These are phyloP conservation scores for Papilio dardanus DNA, from an alignment of 1,140 invertebrate genomes.

Conservation along the genomic window DNA sequence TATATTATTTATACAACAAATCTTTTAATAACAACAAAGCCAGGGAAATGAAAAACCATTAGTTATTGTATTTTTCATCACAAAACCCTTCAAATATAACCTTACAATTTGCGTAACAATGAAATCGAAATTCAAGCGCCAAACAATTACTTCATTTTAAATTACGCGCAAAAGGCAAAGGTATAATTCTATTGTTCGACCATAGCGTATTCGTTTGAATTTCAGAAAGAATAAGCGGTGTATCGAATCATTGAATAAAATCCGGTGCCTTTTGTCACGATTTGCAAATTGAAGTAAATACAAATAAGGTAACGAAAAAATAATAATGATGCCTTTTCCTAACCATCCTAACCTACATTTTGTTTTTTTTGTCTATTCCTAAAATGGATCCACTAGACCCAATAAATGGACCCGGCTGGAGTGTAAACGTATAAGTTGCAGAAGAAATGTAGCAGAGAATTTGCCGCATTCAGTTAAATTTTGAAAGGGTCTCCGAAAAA, in stretches of 20 bases:
- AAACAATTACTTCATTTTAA: slow-evolving; percentile 19
- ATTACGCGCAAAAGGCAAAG: slow-evolving; percentile 45
- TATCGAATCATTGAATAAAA: slow-evolving; percentile 63
- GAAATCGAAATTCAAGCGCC: slow-evolving; percentile 10
- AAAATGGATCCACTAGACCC: too few species aligned
- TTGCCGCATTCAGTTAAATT: too few species aligned
- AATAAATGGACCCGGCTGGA: too few species aligned
- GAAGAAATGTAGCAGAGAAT: not conserved
- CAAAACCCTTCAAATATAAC: not conserved
- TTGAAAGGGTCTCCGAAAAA: too few species aligned
- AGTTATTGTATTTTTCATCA: not conserved
- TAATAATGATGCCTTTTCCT: not conserved
- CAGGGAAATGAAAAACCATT: too few species aligned
- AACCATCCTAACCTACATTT: not conserved
- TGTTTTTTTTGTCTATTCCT: too few species aligned
- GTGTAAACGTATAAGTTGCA: too few species aligned
- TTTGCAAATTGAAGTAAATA: not conserved
- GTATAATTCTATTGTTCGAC: slow-evolving; percentile 72
- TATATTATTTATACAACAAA: too few species aligned
- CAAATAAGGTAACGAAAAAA: not conserved
- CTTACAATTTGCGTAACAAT: not conserved
- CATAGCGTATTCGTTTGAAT: slow-evolving; percentile 45
- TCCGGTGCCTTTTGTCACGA: not conserved
- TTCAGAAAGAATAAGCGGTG: slow-evolving; percentile 48
- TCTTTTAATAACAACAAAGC: too few species aligned